Evolutionary conservation across 2,797 vertebrate genomes (phyloP).

Genomic region (Neosilurus mollespiculum): DNA sequence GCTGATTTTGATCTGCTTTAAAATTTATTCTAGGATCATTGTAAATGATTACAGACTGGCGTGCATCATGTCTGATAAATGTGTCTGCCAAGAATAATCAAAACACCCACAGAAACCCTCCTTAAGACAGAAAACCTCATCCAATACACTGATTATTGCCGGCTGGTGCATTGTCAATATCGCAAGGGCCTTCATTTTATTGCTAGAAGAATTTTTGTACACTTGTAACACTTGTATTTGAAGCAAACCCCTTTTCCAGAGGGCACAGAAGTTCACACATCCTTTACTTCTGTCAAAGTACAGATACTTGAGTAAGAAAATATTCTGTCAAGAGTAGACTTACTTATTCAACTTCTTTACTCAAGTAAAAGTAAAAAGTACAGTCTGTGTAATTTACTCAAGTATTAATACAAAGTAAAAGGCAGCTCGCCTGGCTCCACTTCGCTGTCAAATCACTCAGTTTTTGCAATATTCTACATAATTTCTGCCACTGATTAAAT

Average conservation of each 20-base stretch:
- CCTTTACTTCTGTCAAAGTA: too few relatives aligned
- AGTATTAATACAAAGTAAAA: too few relatives aligned
- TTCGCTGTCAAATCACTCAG: too few relatives aligned
- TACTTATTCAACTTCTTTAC: too few relatives aligned
- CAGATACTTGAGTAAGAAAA: too few relatives aligned
- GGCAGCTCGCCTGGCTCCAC: too few relatives aligned
- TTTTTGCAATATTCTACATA: too few relatives aligned
- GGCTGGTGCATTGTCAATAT: neutral
- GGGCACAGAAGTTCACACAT: too few relatives aligned
- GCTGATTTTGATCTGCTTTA: neutral
- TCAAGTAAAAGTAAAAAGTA: too few relatives aligned
- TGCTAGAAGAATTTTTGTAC: neutral
- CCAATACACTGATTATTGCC: neutral
- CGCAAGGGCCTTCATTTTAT: neutral
- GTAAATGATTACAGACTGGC: neutral
- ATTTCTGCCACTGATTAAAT: too few relatives aligned
- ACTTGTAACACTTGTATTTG: neutral
- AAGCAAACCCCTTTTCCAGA: neutral
- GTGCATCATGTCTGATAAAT: neutral
- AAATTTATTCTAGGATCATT: neutral
- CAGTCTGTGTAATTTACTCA: too few relatives aligned
- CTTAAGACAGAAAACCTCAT: neutral
- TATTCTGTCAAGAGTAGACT: too few relatives aligned
- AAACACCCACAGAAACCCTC: neutral
- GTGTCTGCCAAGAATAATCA: neutral